Evolutionary conservation across 2,888 invertebrate genomes (phyloP).

Genomic region (Epinotia bilunana): DNA sequence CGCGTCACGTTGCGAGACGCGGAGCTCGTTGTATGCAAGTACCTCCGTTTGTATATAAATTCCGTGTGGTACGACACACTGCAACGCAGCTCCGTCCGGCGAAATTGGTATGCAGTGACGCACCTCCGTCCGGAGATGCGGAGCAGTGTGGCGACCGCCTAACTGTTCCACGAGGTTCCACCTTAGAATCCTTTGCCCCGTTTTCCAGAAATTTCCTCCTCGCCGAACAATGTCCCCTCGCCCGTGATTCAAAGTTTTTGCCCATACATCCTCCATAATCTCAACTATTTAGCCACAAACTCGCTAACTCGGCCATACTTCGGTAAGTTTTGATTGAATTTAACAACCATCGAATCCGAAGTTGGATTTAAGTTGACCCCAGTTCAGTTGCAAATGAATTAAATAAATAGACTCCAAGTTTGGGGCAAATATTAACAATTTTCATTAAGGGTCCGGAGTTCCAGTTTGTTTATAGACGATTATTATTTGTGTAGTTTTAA

Average conservation of each 20-base stretch:
- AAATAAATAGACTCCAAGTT: constrained; percentile 32
- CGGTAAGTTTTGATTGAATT: constrained; percentile 38
- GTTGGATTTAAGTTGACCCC: constrained; percentile 31
- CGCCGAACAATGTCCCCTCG: neutral
- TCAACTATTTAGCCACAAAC: constrained; percentile 28
- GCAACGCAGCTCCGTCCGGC: too few species aligned
- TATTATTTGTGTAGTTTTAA: neutral
- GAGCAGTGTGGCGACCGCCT: too few species aligned
- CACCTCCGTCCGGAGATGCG: too few species aligned
- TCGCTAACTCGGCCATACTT: constrained; percentile 38
- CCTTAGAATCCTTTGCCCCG: neutral
- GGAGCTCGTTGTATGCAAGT: too few species aligned
- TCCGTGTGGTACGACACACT: too few species aligned
- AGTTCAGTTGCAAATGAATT: constrained; percentile 33
- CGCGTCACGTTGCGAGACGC: too few species aligned
- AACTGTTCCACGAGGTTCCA: neutral
- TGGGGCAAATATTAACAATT: constrained; percentile 38
- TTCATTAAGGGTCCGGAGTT: constrained; percentile 16
- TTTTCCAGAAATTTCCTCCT: neutral
- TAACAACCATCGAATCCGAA: constrained; percentile 23
- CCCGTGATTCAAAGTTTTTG: constrained; percentile 5
- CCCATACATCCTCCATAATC: constrained; percentile 4
- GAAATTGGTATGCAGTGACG: too few species aligned
- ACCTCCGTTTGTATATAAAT: too few species aligned
- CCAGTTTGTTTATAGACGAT: neutral